These are phyloP conservation scores for Spinus olivaceus DNA, from an alignment of 2,797 vertebrate genomes.

Conservation along the genomic window DNA sequence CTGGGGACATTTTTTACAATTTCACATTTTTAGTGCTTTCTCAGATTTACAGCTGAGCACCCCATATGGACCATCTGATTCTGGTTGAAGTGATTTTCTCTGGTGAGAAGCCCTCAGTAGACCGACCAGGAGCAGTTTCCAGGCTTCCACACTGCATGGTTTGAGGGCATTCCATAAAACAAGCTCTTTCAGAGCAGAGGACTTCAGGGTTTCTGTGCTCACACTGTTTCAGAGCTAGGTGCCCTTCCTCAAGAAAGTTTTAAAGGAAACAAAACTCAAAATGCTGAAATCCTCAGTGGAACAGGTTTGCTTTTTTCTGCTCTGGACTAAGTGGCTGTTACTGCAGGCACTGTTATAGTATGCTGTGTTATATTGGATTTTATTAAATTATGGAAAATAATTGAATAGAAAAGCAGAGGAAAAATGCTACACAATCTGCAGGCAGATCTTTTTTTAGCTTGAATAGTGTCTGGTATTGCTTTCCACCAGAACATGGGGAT, in stretches of 20 bases:
- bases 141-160: neutral
- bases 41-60: neutral
- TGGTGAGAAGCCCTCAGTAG: neutral
- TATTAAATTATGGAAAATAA: slow-evolving; percentile 35
- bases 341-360: neutral
- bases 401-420: neutral
- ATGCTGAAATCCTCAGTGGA: neutral
- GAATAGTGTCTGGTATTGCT: neutral
- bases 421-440: neutral
- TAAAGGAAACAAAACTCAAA: neutral
- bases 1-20: neutral
- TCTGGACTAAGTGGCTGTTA: neutral
- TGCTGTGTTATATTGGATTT: neutral
- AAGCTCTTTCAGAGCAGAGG: neutral
- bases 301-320: neutral
- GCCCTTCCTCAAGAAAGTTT: neutral
- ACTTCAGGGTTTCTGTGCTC: neutral
- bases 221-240: neutral
- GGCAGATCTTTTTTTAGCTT: neutral
- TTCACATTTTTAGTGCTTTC: neutral
- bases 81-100: neutral
- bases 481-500: neutral
- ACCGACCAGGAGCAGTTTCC: neutral
- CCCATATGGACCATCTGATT: neutral
- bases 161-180: neutral